Conservation (phyloP, 2,888 invertebrate genomes). For the Brachypterus glaber region DNA sequence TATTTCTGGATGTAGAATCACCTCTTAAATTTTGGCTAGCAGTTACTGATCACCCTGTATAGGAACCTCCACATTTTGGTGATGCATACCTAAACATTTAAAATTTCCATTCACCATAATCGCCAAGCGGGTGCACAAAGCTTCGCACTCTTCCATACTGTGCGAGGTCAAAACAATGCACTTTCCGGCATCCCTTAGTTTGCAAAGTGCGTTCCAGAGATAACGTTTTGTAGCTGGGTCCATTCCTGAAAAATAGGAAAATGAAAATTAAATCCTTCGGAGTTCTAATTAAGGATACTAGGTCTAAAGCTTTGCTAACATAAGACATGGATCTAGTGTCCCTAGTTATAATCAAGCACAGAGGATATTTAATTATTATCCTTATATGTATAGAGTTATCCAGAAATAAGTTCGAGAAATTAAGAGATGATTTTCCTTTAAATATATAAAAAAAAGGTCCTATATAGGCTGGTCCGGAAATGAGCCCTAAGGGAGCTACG, state of each 20-base stretch:
- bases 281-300: not conserved
- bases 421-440: too few species aligned
- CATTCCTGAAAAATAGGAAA: slow-evolving; percentile 53
- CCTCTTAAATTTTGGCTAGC: too few species aligned
- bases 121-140: slow-evolving; percentile 68
- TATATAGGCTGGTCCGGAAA: too few species aligned
- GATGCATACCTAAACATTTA: slow-evolving; percentile 64
- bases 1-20: too few species aligned
- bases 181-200: slow-evolving; percentile 59
- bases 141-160: slow-evolving; percentile 84
- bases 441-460: too few species aligned
- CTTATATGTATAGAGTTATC: too few species aligned
- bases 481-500: too few species aligned
- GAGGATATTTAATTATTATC: slow-evolving; percentile 4
- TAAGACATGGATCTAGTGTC: too few species aligned
- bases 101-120: slow-evolving; percentile 82
- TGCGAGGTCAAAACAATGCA: slow-evolving; percentile 76
- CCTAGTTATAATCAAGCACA: not conserved
- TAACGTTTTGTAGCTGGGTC: slow-evolving; percentile 72
- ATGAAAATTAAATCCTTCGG: not conserved
- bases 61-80: too few species aligned
- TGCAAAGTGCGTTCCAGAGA: slow-evolving; percentile 67
- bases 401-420: too few species aligned
- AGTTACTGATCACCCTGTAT: too few species aligned
- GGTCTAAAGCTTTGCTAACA: not conserved